Evolutionary conservation across 2,113 vertebrate genomes (phyloP).

Genomic region (Naja naja): DNA sequence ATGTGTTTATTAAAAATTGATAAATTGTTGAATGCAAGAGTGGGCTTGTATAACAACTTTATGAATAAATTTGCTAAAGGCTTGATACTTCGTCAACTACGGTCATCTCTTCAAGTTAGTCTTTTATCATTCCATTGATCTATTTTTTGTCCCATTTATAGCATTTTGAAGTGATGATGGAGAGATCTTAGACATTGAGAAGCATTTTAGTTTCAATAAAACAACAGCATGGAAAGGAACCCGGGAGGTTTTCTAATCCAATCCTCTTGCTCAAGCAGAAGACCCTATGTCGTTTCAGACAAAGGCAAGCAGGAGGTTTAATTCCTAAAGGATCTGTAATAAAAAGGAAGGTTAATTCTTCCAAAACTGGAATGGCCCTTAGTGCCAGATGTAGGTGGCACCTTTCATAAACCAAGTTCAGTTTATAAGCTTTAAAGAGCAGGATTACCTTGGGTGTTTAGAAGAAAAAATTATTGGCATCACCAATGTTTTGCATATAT

Average conservation of each 20-base stretch:
- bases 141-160: not conserved
- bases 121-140: not conserved
- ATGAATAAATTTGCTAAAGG: not conserved
- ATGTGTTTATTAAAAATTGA: not conserved
- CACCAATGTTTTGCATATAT: not conserved
- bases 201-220: not conserved
- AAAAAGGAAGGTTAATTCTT: not conserved
- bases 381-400: not conserved
- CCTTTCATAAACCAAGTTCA: not conserved
- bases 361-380: not conserved
- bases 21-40: not conserved
- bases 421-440: not conserved
- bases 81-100: not conserved
- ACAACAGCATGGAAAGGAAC: not conserved
- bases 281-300: too few relatives aligned
- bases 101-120: not conserved
- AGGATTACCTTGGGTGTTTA: not conserved
- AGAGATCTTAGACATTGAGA: not conserved
- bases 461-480: not conserved
- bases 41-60: too few relatives aligned
- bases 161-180: not conserved
- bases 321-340: not conserved
- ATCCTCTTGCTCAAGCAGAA: not conserved
- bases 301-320: not conserved
- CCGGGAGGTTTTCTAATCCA: not conserved